A percentile compares a stretch with the other conserved stretches of the same genome.
These are phyloP conservation scores for Notodonta ziczac DNA, from an alignment of 2,888 invertebrate species.

Conservation along the genomic window DNA sequence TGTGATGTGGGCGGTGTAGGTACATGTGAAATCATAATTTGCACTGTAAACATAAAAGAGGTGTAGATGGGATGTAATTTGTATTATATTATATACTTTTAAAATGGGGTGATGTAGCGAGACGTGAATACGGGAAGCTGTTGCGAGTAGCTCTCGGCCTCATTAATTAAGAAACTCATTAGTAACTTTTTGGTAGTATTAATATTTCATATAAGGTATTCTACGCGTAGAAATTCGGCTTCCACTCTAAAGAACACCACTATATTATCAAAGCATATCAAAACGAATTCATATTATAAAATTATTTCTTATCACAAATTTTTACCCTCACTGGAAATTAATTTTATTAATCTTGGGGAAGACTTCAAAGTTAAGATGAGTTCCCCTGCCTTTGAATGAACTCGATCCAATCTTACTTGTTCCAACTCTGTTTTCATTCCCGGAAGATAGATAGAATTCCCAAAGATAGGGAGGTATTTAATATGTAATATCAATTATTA, in stretches of 20 bases:
- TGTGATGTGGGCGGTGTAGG: conserved; percentile 36
- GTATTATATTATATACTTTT: conserved; percentile 38
- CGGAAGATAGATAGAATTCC: no score
- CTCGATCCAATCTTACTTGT: neutral
- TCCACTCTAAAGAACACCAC: no score
- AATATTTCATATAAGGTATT: no score
- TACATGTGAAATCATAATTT: conserved; percentile 34
- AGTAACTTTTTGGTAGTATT: neutral
- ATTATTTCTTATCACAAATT: no score
- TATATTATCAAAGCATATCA: no score
- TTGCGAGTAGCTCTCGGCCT: conserved; percentile 29
- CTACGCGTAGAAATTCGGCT: no score
- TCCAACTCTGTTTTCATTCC: neutral
- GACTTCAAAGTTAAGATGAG: conserved; percentile 7
- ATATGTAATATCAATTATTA: no score
- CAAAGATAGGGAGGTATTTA: neutral
- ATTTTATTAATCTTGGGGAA: conserved; percentile 21
- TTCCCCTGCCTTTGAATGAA: neutral
- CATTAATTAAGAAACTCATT: conserved; percentile 33
- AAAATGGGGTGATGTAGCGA: conserved; percentile 40
- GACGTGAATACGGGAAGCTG: conserved; percentile 24
- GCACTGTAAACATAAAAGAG: conserved; percentile 29
- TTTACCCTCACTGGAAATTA: neutral
- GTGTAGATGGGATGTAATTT: conserved; percentile 36
- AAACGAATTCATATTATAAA: no score